A percentile compares a stretch with the other conserved stretches of the same genome.
Conservation (phyloP, 1,140 invertebrate genomes). For the Dreissena rostriformis region DNA sequence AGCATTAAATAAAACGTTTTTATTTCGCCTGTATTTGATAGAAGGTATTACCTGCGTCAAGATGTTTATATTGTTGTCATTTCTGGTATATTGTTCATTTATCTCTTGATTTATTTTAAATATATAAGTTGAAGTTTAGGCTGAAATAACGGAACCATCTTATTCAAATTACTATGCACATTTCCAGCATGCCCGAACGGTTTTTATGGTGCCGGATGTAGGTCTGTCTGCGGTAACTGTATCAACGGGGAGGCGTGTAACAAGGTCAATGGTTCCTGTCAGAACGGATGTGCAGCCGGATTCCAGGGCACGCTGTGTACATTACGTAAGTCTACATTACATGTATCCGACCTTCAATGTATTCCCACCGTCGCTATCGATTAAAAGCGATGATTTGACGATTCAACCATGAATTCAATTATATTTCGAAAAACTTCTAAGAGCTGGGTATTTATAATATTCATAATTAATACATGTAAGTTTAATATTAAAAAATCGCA, state of each 20-base stretch:
- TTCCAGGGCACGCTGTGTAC: slow-evolving; percentile 16
- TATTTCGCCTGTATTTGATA: not conserved
- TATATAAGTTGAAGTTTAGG: too few species aligned
- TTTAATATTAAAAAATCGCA: not conserved
- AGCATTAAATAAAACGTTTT: too few species aligned
- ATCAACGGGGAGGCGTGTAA: slow-evolving; percentile 9
- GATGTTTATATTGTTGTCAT: not conserved
- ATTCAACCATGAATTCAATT: not conserved
- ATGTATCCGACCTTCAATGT: not conserved
- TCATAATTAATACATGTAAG: not conserved
- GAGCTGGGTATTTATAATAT: not conserved
- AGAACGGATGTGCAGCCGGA: slow-evolving; percentile 24
- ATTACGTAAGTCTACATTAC: slow-evolving; percentile 6
- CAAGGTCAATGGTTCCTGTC: not conserved
- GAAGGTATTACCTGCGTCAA: not conserved
- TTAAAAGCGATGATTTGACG: not conserved
- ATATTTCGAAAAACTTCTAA: not conserved
- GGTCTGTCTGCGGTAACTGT: slow-evolving; percentile 23
- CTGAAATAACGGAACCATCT: too few species aligned
- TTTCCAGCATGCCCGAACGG: slow-evolving; percentile 13
- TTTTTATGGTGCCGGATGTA: slow-evolving; percentile 16
- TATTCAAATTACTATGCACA: not conserved
- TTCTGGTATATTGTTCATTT: not conserved
- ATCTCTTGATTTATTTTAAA: too few species aligned
- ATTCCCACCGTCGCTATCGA: not conserved